Base-by-base conservation (phyloP, 2,113 vertebrate genomes). In the Plecturocebus donacophilus region DNA sequence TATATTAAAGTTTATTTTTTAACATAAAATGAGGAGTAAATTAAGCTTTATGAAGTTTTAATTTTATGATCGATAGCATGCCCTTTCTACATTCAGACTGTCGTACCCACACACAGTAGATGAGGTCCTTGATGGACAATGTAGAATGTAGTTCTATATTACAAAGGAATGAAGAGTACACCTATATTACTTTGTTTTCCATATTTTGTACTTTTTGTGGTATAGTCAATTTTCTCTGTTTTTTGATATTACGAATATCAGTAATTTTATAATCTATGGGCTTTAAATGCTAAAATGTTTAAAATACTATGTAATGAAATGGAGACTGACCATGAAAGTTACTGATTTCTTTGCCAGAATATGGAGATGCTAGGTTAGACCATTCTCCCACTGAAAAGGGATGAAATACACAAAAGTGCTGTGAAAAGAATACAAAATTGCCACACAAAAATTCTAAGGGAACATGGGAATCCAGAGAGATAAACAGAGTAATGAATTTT, bases 221-320 rank as follows among this genome's bases (percentile, higher is more conserved):
- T 76, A 1, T 45, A 32, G 14, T 66, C 30, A 88, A 20, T 40
- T 85, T 89, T 25, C 38, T 45, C 42, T 38, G 10, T 88, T 88
- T 54, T 47, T 90, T 73, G 49, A 90, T 76, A 76, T 81, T 47
- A 52, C 38, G 19, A 81, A 42, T 89, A 75, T 86, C 38, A 86
- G 38, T 73, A 95, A 71, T 64, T 79, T 66, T 32, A 81, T 68
- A 80, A 90, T 64, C 19, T 47, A n/a, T 49, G 25, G 19, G 16
- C 6, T 87, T 95, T 80, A 89, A 95, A 80, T 81, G 80, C 66
- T 87, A 89, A 94, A 76, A 92, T 42, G 5, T 64, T 90, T 25
- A n/a, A 3, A 77, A 64, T 92, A 68, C 20, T 66, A 42, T 90
- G 10, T 47, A 81, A 38, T 52, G 25, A 87, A 75, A 76, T 87